These are phyloP conservation scores for Rostratula benghalensis DNA, from an alignment of 2,113 vertebrate genomes.

Conservation along the genomic window DNA sequence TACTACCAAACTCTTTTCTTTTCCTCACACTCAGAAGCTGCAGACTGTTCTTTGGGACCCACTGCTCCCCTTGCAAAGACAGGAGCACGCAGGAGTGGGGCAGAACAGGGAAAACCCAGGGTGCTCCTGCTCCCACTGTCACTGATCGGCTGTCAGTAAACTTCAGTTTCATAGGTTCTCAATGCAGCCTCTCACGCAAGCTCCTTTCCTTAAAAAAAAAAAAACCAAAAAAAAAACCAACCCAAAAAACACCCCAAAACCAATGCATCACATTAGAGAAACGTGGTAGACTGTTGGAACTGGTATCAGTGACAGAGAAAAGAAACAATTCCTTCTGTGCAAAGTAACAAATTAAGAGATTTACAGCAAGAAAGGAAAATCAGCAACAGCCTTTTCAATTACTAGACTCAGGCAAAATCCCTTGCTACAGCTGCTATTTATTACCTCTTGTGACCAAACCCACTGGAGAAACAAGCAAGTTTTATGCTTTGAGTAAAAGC, in stretches of 20 bases:
- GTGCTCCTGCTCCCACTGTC: neutral
- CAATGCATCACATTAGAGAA: neutral
- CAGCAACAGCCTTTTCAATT: neutral
- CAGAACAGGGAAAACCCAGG: neutral
- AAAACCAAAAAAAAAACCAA: neutral
- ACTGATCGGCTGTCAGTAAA: neutral
- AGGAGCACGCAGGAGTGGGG: neutral
- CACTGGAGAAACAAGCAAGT: neutral
- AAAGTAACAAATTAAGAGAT: neutral
- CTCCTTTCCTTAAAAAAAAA: neutral
- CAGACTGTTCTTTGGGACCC: neutral
- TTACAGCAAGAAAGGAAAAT: neutral
- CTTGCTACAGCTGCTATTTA: neutral
- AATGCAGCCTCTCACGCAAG: accelerated
- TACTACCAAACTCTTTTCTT: neutral
- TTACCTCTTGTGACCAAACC: neutral
- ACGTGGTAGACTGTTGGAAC: neutral
- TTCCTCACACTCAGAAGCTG: neutral
- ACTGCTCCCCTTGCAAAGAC: neutral
- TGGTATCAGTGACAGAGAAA: neutral
- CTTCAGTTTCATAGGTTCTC: neutral
- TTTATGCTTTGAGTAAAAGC: neutral
- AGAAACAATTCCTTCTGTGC: neutral
- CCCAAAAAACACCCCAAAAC: neutral
- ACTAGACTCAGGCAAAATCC: neutral